These are phyloP conservation scores for Cyclina sinensis DNA, from an alignment of 1,140 invertebrate species.

Conservation along the genomic window DNA sequence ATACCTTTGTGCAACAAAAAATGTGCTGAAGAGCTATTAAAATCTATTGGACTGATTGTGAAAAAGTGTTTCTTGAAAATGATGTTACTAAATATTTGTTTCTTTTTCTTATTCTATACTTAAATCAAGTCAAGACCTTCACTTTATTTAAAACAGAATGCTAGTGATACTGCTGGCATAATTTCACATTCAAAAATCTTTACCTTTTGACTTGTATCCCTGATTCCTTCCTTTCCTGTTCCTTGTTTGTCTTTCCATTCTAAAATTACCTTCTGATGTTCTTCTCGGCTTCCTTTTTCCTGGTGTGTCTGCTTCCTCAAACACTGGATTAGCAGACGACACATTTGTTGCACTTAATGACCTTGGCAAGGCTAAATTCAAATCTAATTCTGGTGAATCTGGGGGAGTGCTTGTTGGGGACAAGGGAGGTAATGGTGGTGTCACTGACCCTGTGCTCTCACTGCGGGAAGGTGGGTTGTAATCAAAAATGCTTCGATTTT, in stretches of 20 bases:
- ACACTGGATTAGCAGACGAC: constrained; percentile 12
- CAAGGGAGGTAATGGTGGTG: constrained; percentile 77
- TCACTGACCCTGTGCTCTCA: constrained; percentile 70
- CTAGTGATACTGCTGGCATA: too few species aligned
- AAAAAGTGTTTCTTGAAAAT: too few species aligned
- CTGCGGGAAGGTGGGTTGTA: constrained; percentile 42
- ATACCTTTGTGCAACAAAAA: too few species aligned
- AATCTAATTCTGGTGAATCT: constrained; percentile 49
- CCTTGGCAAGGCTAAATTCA: constrained; percentile 57
- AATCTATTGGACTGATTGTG: too few species aligned
- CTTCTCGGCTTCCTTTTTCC: constrained; percentile 46
- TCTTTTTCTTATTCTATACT: too few species aligned
- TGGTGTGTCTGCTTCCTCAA: not conserved
- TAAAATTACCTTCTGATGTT: constrained; percentile 44
- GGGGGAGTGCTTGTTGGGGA: constrained; percentile 70
- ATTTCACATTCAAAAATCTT: not conserved
- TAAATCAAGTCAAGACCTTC: too few species aligned
- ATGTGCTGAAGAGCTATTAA: too few species aligned
- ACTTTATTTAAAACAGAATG: too few species aligned
- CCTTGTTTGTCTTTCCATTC: constrained; percentile 25
- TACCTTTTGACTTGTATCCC: constrained; percentile 29
- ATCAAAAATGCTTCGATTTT: constrained; percentile 69
- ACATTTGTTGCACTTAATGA: constrained; percentile 71
- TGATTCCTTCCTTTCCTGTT: constrained; percentile 24
- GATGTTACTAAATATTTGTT: too few species aligned